A percentile compares a stretch with the other conserved stretches of the same genome.
Conservation (phyloP, 2,113 vertebrate species). For the Bambusicola thoracicus region DNA sequence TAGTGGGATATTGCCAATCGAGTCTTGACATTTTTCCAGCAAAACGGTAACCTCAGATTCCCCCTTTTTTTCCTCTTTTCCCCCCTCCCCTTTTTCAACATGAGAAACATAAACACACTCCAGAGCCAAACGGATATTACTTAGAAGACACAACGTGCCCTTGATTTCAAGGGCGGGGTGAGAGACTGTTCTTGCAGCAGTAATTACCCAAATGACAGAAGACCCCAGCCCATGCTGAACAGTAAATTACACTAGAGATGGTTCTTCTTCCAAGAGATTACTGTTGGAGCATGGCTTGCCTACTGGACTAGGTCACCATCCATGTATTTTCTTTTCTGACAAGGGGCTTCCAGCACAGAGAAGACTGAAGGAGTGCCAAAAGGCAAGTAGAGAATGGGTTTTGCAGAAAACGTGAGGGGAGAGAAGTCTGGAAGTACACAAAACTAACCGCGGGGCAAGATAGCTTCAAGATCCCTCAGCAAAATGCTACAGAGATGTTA, state of each 20-base stretch:
- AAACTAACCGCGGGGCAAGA: background rate
- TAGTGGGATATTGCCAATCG: constrained; percentile 77
- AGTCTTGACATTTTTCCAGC: constrained; percentile 75
- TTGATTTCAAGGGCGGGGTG: background rate
- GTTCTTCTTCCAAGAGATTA: background rate
- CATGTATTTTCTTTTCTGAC: background rate
- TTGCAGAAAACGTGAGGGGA: constrained; percentile 24
- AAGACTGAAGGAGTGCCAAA: background rate
- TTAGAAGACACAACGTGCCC: constrained; percentile 30
- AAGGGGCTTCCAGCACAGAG: background rate
- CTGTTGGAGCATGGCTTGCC: background rate
- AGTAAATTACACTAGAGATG: background rate
- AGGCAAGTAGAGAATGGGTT: constrained; percentile 20
- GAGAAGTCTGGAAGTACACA: background rate
- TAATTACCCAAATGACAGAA: background rate
- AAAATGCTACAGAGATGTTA: constrained; percentile 1
- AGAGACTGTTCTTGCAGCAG: background rate
- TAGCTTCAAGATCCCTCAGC: background rate
- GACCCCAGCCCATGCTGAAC: background rate
- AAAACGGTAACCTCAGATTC: constrained; percentile 74
- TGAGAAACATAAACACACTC: constrained; percentile 62
- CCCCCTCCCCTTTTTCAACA: background rate
- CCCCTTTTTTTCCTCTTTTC: background rate
- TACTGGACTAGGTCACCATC: background rate
- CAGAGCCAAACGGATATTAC: constrained; percentile 37